A percentile compares a stretch with the other conserved stretches of the same genome.
Conservation (phyloP, 2,888 invertebrate genomes). For the Melanchra persicariae region DNA sequence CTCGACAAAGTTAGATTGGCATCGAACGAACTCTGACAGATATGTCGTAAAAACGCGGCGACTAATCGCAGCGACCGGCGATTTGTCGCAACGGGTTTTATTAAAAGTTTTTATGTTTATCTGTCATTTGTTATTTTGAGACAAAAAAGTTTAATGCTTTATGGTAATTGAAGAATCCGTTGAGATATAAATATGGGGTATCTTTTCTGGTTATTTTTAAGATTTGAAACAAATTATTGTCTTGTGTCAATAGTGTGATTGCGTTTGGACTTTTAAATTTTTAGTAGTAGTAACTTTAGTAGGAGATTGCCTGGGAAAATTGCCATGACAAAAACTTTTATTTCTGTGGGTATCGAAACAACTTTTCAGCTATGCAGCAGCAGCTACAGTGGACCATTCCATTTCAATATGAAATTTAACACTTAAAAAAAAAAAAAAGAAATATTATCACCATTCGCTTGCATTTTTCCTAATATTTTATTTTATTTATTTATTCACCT, state of each 20-base stretch:
- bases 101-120: constrained; percentile 64
- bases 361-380: neutral
- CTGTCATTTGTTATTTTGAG: constrained; percentile 49
- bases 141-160: constrained; percentile 50
- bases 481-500: no score
- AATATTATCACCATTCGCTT: no score
- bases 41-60: constrained; percentile 81
- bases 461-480: no score
- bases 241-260: neutral
- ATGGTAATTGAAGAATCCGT: constrained; percentile 45
- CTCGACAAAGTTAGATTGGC: constrained; percentile 87
- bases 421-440: no score
- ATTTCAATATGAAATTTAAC: no score
- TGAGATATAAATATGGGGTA: constrained; percentile 11
- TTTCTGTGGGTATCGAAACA: neutral
- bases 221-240: neutral
- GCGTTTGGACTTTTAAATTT: neutral
- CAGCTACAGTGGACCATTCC: no score
- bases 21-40: constrained; percentile 82
- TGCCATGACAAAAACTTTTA: neutral
- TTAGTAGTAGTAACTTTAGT: neutral
- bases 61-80: constrained; percentile 69
- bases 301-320: neutral
- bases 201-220: constrained; percentile 10
- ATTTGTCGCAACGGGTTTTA: constrained; percentile 64